These are phyloP conservation scores for Dioctria rufipes DNA, from an alignment of 2,888 invertebrate species.

Conservation along the genomic window DNA sequence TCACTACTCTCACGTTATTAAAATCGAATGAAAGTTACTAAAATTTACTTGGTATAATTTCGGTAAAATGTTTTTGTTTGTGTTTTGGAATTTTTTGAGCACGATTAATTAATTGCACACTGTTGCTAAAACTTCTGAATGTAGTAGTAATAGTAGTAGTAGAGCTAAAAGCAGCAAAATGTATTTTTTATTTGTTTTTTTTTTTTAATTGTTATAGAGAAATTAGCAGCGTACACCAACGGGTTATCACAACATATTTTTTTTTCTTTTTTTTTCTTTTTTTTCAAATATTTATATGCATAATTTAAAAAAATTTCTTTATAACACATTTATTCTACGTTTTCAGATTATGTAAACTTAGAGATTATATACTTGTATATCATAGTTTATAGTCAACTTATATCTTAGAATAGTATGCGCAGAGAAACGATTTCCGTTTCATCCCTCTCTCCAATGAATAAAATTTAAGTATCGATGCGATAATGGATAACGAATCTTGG, in stretches of 20 bases:
- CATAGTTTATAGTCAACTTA: constrained; percentile 47
- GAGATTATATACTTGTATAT: constrained; percentile 29
- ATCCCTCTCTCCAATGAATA: too few relatives aligned
- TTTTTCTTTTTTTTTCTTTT: too few relatives aligned
- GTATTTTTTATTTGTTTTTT: neutral
- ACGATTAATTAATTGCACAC: constrained; percentile 33
- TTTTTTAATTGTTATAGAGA: neutral
- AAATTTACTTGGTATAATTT: neutral
- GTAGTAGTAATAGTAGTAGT: neutral
- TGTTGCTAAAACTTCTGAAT: constrained; percentile 33
- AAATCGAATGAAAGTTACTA: constrained; percentile 26
- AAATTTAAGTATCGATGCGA: too few relatives aligned
- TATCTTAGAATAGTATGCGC: constrained; percentile 41
- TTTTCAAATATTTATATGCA: neutral
- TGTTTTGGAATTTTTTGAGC: constrained; percentile 13
- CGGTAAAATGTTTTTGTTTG: constrained; percentile 15
- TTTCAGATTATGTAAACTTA: constrained; percentile 45
- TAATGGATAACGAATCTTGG: too few relatives aligned
- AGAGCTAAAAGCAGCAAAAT: constrained; percentile 29
- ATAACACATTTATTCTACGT: constrained; percentile 33
- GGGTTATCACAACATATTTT: constrained; percentile 45
- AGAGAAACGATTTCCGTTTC: neutral
- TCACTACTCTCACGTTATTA: neutral
- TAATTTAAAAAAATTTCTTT: constrained; percentile 34
- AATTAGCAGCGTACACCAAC: constrained; percentile 50